phyloP scores from a whole-genome alignment of 2,888 invertebrate genomes.

The Epirrhoe alternata region DNA sequence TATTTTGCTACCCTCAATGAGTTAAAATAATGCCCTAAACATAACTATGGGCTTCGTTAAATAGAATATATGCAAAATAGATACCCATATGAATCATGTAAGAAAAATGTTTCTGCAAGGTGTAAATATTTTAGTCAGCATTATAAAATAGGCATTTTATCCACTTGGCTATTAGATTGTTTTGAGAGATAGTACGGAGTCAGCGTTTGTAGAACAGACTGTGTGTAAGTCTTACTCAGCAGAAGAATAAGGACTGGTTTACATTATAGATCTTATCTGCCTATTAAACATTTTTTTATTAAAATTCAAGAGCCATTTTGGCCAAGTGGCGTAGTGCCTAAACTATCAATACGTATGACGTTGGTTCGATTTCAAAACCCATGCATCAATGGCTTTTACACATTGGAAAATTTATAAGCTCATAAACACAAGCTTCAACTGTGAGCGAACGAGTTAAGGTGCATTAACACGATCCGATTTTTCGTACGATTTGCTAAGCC shows the following conservation, averaged over 20 bases:
- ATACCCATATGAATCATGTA: conserved; percentile 21
- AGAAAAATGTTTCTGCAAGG: conserved; percentile 19
- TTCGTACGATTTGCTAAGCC: too few species aligned
- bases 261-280: conserved; percentile 5
- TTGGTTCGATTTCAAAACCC: too few species aligned
- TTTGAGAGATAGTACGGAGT: conserved; percentile 30
- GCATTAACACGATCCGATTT: too few species aligned
- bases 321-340: too few species aligned
- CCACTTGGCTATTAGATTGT: conserved; percentile 20
- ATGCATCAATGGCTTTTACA: too few species aligned
- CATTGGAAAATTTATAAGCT: too few species aligned
- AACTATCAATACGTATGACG: too few species aligned
- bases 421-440: too few species aligned
- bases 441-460: too few species aligned
- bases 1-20: too few species aligned
- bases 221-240: conserved; percentile 17
- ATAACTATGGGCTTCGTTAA: not conserved
- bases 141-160: conserved; percentile 21
- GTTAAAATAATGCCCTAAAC: not conserved
- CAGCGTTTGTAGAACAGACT: conserved; percentile 34
- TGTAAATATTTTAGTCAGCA: conserved; percentile 17
- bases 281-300: not conserved
- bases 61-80: not conserved
- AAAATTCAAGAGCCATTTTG: too few species aligned
- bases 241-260: conserved; percentile 16